Conservation (phyloP, 2,888 invertebrate species). For the Cerastoderma edule region DNA sequence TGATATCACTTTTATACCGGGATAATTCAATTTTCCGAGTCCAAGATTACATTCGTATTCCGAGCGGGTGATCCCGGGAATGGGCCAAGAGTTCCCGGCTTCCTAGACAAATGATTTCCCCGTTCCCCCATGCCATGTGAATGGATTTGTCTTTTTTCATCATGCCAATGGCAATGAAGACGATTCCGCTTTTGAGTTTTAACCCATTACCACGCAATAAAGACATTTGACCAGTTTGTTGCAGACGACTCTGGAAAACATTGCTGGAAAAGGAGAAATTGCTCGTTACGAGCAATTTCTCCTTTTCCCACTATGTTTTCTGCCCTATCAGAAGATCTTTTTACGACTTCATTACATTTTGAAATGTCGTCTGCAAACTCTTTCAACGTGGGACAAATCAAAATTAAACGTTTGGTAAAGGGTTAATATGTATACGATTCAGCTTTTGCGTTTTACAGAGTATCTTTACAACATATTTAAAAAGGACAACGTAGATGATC, state of each 20-base stretch:
- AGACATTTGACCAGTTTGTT: background rate
- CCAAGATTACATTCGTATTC: constrained; percentile 60
- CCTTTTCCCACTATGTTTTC: no score
- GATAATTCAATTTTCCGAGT: constrained; percentile 62
- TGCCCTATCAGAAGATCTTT: no score
- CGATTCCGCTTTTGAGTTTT: background rate
- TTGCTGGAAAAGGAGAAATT: no score
- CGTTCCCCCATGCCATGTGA: background rate
- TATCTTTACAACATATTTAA: no score
- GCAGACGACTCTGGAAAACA: background rate
- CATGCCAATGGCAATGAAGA: background rate
- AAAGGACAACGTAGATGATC: no score
- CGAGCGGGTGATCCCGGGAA: constrained; percentile 33
- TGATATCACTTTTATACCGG: constrained; percentile 74
- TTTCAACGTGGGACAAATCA: no score
- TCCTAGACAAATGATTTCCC: background rate
- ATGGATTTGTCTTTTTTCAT: background rate
- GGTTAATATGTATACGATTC: no score
- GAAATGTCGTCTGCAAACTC: no score
- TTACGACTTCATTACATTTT: no score
- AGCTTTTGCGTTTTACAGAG: no score
- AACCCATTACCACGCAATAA: background rate
- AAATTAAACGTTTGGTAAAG: no score
- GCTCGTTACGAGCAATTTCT: no score
- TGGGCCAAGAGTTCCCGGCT: constrained; percentile 5